Conservation (phyloP, 1,140 invertebrate species). For the Drosophila arizonae region DNA sequence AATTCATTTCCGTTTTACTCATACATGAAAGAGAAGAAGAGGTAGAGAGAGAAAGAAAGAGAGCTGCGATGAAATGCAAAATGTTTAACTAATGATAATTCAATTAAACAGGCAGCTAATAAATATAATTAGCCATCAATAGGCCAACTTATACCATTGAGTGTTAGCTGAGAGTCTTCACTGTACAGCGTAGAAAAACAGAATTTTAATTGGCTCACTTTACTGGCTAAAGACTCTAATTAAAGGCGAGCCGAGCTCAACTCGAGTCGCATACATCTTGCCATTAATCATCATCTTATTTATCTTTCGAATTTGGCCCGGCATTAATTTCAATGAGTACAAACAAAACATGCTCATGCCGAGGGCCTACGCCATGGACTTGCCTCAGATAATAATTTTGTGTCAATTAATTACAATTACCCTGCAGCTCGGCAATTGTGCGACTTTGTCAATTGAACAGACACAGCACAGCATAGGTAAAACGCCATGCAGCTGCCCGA, state of each 20-base stretch:
- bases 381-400: constrained; percentile 48
- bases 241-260: background rate
- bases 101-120: too few species aligned
- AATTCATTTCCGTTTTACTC: constrained; percentile 61
- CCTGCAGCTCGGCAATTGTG: constrained; percentile 43
- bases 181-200: background rate
- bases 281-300: constrained; percentile 41
- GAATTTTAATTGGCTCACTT: background rate
- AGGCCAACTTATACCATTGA: too few species aligned
- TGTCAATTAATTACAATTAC: constrained; percentile 59
- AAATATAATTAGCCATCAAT: too few species aligned
- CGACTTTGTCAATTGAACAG: constrained; percentile 46
- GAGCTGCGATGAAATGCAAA: too few species aligned
- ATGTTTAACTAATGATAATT: too few species aligned
- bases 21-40: constrained; percentile 4
- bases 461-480: constrained; percentile 4
- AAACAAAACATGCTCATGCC: background rate
- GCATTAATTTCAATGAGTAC: constrained; percentile 33
- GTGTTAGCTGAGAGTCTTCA: too few species aligned
- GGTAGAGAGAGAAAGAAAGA: background rate
- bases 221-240: background rate
- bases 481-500: constrained; percentile 8
- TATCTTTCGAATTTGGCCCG: constrained; percentile 21
- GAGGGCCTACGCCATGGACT: constrained; percentile 1
- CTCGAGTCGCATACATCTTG: background rate